A percentile compares a stretch with the other conserved stretches of the same genome.
These are phyloP conservation scores for Hecatera dysodea DNA, from an alignment of 2,888 invertebrate species.

Conservation along the genomic window DNA sequence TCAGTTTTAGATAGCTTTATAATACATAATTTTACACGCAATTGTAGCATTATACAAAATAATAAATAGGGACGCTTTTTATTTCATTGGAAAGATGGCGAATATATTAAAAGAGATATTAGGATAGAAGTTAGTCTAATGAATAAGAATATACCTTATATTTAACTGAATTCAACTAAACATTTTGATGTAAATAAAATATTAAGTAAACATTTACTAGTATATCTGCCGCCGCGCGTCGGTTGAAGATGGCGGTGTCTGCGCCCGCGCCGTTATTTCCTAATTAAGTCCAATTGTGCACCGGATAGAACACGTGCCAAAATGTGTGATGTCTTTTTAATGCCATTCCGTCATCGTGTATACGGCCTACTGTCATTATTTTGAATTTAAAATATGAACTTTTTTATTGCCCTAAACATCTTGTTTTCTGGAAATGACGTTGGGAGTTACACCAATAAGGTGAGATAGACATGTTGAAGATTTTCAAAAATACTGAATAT, in stretches of 20 bases:
- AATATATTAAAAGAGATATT: neutral
- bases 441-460: no score
- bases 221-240: slow-evolving; percentile 55
- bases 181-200: slow-evolving; percentile 13
- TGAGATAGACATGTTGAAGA: no score
- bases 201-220: slow-evolving; percentile 40
- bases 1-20: neutral
- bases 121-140: neutral
- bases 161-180: slow-evolving; percentile 16
- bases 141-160: slow-evolving; percentile 1
- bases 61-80: neutral
- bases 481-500: no score
- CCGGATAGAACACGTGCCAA: slow-evolving; percentile 90
- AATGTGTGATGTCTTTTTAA: slow-evolving; percentile 85
- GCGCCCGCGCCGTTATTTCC: slow-evolving; percentile 86
- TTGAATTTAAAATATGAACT: slow-evolving; percentile 36
- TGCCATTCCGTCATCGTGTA: slow-evolving; percentile 78
- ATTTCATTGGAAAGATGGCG: neutral
- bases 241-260: slow-evolving; percentile 73
- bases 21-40: neutral
- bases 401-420: slow-evolving; percentile 1
- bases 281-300: slow-evolving; percentile 89
- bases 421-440: neutral
- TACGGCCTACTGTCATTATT: slow-evolving; percentile 62
- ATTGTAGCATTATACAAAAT: neutral